Base-by-base conservation (phyloP, 2,797 vertebrate species). In the Anguilla anguilla region DNA sequence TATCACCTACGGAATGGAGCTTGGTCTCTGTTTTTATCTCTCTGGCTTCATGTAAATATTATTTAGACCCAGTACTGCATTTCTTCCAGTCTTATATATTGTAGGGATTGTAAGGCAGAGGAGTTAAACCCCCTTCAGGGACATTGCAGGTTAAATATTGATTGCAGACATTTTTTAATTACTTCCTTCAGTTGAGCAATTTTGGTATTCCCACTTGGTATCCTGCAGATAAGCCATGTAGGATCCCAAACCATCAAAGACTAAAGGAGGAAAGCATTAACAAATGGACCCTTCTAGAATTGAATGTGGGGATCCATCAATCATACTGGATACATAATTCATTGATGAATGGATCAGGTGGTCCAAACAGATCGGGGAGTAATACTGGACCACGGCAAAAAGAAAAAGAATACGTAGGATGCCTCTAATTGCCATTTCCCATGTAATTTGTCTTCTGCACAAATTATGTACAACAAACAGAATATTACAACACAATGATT, bases 251-350 rank as follows among this genome's bases (percentile, higher is more conserved):
- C 61, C 67, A 72, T 69, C 15, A 6, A 49, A 77, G 39, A 53
- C 55, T 5, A 49, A 85, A 74, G 57, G 69, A 79, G 79, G 46
- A 51, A 39, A 87, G 69, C 81, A 83, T 82, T 87, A 87, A 87
- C 81, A 87, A 83, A 87, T 87, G 86, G 81, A 83, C 59, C 67
- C 39, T 55, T 35, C 53, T 55, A 35, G 51, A 81, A 69, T 88
- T 81, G 84, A 88, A 83, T 46, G 86, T 49, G 49, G 43, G 81
- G 57, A 46, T 35, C 85, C 85, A 88, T 88, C 86, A 88, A 88
- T 88, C 79, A 88, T 59, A 6, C 69, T 57, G 59, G 61, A 88
- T 88, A 86, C 88, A 88, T 88, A 86, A 88, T 88, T 88, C 88
- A 88, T 88, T 88, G 51, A 53, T 53, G 51, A 53, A 53, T 77